Evolutionary conservation across 2,113 vertebrate genomes (phyloP), one percentile per base, ranked within the genome.

Genomic region (Myocastor coypus): DNA sequence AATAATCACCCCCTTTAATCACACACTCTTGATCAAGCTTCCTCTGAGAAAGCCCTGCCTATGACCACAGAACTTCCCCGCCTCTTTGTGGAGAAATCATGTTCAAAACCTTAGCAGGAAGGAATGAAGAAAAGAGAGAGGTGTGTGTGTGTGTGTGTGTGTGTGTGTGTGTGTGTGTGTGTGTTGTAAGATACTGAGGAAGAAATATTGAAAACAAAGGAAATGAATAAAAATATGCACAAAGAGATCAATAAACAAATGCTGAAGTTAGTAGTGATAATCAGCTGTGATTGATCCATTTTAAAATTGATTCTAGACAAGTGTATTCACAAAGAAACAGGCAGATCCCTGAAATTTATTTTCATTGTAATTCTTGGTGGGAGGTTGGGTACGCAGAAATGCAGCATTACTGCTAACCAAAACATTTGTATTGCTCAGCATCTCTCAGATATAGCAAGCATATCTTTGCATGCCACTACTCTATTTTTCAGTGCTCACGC

Each of bases 361-460:
- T 95, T 89, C 83, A 81, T 57, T 93, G 20, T 90, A 78, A 73
- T 89, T 91, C 30, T 94, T 95, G 59, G 61, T 96, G 81, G 52
- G 66, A 77, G 46, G 0, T 73, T 94, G 59, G 66, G 20, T 77
- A 40, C 13, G 6, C 8, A 93, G 82, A 83, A 96, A 86, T 57
- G 52, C 61, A 88, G 92, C 94, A 83, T 91, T 13, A 83, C 85
- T 75, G 68, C 52, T 32, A 89, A 61, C 55, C 30, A 94, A 96
- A 96, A 59, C 69, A 94, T 69, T 64, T 88, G 32, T 89, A 91
- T 81, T 77, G 69, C 40, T 93, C 69, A 78, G 63, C 78, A 63
- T 69, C 78, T 57, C 68, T 91, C 83, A 84, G 91, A 94, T 73
- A 83, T 69, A 83, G 57, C 66, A 89, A 82, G 55, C 81, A 19